These are phyloP conservation scores for Campoletis sonorensis DNA, from an alignment of 1,140 invertebrate species.

Conservation along the genomic window DNA sequence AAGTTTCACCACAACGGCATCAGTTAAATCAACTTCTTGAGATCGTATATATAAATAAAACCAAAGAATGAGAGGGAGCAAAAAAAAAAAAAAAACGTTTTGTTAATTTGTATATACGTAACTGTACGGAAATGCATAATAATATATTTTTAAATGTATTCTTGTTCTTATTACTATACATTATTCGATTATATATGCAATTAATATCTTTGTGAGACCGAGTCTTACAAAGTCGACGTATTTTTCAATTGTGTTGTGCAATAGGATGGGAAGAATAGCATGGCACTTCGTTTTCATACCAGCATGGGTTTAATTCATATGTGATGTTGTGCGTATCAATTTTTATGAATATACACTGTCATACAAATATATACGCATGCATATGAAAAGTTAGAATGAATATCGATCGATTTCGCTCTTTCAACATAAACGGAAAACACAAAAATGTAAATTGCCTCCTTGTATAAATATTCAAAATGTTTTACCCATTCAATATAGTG, in stretches of 20 bases:
- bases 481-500: too few species aligned
- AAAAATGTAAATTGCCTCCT: too few species aligned
- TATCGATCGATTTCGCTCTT: too few species aligned
- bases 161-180: neutral
- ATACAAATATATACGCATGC: too few species aligned
- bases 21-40: neutral
- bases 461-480: too few species aligned
- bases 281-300: neutral
- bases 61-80: neutral
- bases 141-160: neutral
- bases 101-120: neutral
- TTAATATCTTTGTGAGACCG: neutral
- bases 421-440: too few species aligned
- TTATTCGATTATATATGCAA: neutral
- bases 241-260: neutral
- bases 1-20: constrained; percentile 12
- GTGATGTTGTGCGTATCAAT: neutral
- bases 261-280: neutral
- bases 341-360: too few species aligned
- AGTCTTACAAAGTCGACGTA: neutral
- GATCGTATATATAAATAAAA: neutral
- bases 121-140: neutral
- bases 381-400: too few species aligned
- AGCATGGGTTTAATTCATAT: neutral
- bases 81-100: neutral